phyloP scores from a whole-genome alignment of 2,888 invertebrate species.

The Andrena camellia region DNA sequence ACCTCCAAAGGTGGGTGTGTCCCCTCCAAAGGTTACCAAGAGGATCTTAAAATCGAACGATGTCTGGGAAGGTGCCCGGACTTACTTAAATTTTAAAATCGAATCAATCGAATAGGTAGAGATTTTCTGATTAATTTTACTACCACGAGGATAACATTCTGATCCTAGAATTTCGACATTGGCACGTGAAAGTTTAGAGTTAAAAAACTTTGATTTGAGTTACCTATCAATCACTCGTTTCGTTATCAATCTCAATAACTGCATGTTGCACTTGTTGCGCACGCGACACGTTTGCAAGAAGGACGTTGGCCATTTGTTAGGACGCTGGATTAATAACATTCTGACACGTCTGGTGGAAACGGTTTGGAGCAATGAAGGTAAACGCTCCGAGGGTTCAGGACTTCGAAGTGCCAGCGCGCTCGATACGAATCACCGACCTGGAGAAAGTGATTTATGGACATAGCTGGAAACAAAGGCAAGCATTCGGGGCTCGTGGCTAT shows the following conservation, averaged over 20 bases:
- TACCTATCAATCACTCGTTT: no score
- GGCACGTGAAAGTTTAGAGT: no score
- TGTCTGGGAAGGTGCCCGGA: background rate
- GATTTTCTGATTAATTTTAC: no score
- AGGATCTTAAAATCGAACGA: background rate
- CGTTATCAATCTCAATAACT: no score
- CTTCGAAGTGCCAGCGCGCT: background rate
- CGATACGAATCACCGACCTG: conserved; percentile 4
- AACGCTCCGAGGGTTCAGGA: background rate
- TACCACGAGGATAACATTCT: no score
- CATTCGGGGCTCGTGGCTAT: conserved; percentile 9
- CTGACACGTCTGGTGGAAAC: background rate
- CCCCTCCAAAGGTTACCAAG: conserved; percentile 28
- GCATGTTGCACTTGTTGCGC: background rate
- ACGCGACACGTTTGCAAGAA: background rate
- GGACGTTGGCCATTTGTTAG: background rate
- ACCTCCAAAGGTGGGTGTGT: background rate
- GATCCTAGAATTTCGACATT: no score
- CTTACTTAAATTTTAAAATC: background rate
- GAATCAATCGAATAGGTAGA: no score
- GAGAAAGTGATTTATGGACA: conserved; percentile 53
- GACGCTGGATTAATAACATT: background rate
- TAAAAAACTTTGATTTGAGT: no score
- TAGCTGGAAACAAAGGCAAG: background rate
- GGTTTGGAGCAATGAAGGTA: background rate